Evolutionary conservation across 2,113 vertebrate genomes (phyloP), one percentile per base, ranked within the genome.

Genomic region (Heterochromis multidens): DNA sequence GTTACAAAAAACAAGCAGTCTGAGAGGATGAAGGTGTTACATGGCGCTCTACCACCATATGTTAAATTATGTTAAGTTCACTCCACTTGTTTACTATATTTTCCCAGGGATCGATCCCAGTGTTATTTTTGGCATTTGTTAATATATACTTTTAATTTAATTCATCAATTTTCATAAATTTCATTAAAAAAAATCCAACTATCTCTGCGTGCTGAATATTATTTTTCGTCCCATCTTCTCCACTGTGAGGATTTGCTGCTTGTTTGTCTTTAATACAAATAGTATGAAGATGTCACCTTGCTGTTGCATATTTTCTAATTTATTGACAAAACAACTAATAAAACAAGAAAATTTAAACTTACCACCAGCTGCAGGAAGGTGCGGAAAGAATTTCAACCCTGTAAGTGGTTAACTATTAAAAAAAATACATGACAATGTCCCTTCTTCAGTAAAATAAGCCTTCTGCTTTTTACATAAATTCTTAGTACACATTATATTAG

Each of bases 61-160:
- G 82, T 88, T 84, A 61, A 81, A 76, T 84, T 82, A 88, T 80
- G 52, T 81, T 86, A 60, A 67, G 87, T 78, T 87, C 67, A 85
- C 19, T 80, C 83, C 72, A n/a, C 58, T 65, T 58, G 81, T 86
- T 88, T 62, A 79, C 59, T 61, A 3, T 74, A 49, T 62, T 76
- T 58, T 59, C 80, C 82, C 7, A 27, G 37, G 63, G 49, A 83
- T 37, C 17, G 31, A 82, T 89, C 82, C 81, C 85, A 87, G 82
- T 93, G 81, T 94, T 90, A 76, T 46, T 82, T 91, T 90, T 86
- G 74, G 1, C 49, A 86, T 92, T 86, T 91, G 77, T 89, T 90
- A 85, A 52, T 88, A 63, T 91, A 90, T 86, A 61, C 74, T 84
- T 90, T 88, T 92, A 72, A 95, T 86, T 94, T 91, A 92, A 92